These are phyloP conservation scores for Schrankia costaestrigalis DNA, from an alignment of 2,888 invertebrate genomes.

Conservation along the genomic window DNA sequence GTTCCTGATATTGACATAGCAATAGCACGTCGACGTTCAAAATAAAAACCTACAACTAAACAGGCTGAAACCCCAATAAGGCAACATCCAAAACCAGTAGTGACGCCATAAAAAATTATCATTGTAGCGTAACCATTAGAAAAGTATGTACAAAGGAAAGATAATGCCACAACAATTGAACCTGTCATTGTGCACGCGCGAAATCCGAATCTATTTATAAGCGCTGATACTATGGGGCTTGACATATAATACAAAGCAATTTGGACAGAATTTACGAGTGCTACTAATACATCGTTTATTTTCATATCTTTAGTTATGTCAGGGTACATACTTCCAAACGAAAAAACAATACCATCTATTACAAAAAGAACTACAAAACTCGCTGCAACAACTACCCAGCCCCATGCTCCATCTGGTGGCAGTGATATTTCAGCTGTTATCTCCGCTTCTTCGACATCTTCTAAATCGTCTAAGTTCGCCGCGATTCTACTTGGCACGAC, in stretches of 20 bases:
- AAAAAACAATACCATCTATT: slow-evolving; percentile 60
- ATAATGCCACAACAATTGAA: slow-evolving; percentile 50
- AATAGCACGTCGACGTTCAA: slow-evolving; percentile 60
- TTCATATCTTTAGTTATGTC: slow-evolving; percentile 55
- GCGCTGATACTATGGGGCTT: slow-evolving; percentile 62
- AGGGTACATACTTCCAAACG: slow-evolving; percentile 60
- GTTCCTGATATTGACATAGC: slow-evolving; percentile 56
- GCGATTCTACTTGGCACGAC: too few relatives aligned
- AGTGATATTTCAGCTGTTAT: slow-evolving; percentile 67
- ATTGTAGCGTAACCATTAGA: slow-evolving; percentile 42
- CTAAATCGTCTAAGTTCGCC: too few relatives aligned
- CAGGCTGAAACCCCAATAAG: slow-evolving; percentile 57
- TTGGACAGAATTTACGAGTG: slow-evolving; percentile 62
- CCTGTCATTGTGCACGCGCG: slow-evolving; percentile 64
- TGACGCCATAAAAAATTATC: slow-evolving; percentile 55
- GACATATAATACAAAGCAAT: slow-evolving; percentile 58
- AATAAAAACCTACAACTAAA: slow-evolving; percentile 71
- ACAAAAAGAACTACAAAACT: slow-evolving; percentile 53
- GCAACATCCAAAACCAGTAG: slow-evolving; percentile 61
- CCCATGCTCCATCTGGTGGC: slow-evolving; percentile 69
- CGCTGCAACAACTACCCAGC: slow-evolving; percentile 63
- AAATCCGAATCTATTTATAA: slow-evolving; percentile 71
- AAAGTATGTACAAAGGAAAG: slow-evolving; percentile 58
- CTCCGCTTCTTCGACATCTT: slow-evolving; percentile 67
- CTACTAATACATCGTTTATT: slow-evolving; percentile 45